Base-by-base conservation (phyloP, 2,113 vertebrate species). In the Neogale vison region DNA sequence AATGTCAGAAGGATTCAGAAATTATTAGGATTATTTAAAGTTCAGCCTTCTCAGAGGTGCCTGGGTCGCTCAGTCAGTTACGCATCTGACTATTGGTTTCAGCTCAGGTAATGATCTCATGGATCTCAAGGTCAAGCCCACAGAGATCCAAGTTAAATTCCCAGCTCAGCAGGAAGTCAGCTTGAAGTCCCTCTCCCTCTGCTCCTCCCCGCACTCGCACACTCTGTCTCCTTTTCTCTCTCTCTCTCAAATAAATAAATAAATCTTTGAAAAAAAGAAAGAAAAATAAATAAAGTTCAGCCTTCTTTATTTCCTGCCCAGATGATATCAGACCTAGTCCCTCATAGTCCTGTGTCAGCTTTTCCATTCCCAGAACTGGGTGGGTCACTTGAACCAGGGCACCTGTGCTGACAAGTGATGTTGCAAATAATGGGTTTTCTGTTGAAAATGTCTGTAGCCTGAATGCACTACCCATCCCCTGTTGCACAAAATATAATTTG, bases 291-390 rank as follows among this genome's bases (percentile, higher is more conserved):
- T 96, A 92, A 97, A 98, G 85, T 96, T 65, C 94, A 97, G 74
- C 61, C 90, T 96, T 98, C 92, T 97, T 96, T 90, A 45, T 98
- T 98, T 98, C 98, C 98, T 99, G 98, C 92, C 91, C 85, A n/a
- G 95, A 97, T 98, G 79, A 90, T 98, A 98, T 98, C 97, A 98
- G 63, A 72, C 79, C 2, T 45, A 0, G 88, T 80, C 96, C 84
- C 98, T 93, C 55, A 0, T 61, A 82, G 3, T 5, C 91, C 92
- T 12, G 0, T 83, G 91, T 99, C 98, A 98, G 96, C 94, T 98
- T 99, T 99, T 99, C 98, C 98, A 98, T 98, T 98, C 97, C 98
- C 98, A 98, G 93, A 39, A 36, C 91, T 98, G 98, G 98, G 98
- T 96, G 98, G 6, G 57, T 94, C 92, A 26, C 94, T 98, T 93